Evolutionary conservation across 2,797 vertebrate genomes (phyloP).

Genomic region (Sebastiscus tertius): DNA sequence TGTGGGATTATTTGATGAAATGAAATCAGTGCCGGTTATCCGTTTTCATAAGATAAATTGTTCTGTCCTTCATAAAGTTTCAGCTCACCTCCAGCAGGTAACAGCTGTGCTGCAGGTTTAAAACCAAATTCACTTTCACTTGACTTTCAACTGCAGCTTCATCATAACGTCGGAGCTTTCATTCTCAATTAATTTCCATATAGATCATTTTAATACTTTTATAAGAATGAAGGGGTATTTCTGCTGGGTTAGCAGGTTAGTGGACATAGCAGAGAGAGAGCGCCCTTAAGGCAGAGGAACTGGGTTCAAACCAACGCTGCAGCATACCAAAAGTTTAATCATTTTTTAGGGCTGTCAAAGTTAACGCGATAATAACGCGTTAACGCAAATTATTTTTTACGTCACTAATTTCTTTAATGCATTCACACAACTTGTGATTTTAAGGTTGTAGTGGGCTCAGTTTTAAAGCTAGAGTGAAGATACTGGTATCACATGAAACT

Average conservation of each 20-base stretch:
- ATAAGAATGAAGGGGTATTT: constrained; percentile 6
- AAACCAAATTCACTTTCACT: constrained; percentile 48
- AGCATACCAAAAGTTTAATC: too few relatives aligned
- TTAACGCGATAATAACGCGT: rapidly evolving
- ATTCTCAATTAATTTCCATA: constrained; percentile 44
- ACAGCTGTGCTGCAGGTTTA: constrained; percentile 35
- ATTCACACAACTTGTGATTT: too few relatives aligned
- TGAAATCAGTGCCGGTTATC: constrained; percentile 10
- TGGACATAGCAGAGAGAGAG: neutral
- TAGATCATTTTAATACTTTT: constrained; percentile 49
- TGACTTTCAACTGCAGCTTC: constrained; percentile 43
- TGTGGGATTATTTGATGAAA: constrained; percentile 19
- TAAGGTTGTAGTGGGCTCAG: too few relatives aligned
- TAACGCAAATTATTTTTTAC: rapidly evolving
- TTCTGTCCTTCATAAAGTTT: constrained; percentile 39
- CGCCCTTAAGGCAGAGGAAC: constrained; percentile 12
- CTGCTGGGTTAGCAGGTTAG: neutral
- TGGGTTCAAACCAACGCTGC: neutral
- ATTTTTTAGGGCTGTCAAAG: too few relatives aligned
- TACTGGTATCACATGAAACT: too few relatives aligned
- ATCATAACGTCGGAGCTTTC: constrained; percentile 37
- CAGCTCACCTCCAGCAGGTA: constrained; percentile 2
- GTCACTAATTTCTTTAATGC: too few relatives aligned
- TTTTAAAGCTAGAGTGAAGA: too few relatives aligned
- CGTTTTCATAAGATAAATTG: constrained; percentile 21